Evolutionary conservation across 1,140 invertebrate genomes (phyloP).

Genomic region (Agraylea sexmaculata): DNA sequence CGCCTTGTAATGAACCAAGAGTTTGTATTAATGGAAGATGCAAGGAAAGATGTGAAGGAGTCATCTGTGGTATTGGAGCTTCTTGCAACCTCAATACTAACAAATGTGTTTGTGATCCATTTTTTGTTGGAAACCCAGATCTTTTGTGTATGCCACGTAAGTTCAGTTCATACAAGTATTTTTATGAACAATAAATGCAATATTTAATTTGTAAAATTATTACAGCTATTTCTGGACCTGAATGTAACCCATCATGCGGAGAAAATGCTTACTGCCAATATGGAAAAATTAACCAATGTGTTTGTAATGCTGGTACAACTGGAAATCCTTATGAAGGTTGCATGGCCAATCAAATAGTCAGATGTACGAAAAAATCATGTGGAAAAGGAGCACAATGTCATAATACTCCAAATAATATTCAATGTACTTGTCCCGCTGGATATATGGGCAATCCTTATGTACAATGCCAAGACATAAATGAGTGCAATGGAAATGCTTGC

Average conservation of each 20-base stretch:
- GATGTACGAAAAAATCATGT: conserved; percentile 63
- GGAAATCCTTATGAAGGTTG: conserved; percentile 84
- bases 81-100: conserved; percentile 67
- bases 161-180: conserved; percentile 29
- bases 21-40: conserved; percentile 76
- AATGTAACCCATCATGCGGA: conserved; percentile 68
- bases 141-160: conserved; percentile 83
- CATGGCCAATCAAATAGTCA: conserved; percentile 51
- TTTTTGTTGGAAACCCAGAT: conserved; percentile 80
- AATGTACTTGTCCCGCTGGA: conserved; percentile 71
- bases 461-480: conserved; percentile 73
- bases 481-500: conserved; percentile 71
- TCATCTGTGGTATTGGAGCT: conserved; percentile 67
- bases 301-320: conserved; percentile 68
- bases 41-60: conserved; percentile 70
- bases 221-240: conserved; percentile 62
- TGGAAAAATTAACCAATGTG: conserved; percentile 60
- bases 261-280: conserved; percentile 81
- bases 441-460: conserved; percentile 79
- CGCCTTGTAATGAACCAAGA: conserved; percentile 64
- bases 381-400: conserved; percentile 68
- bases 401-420: conserved; percentile 56
- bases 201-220: conserved; percentile 22
- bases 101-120: conserved; percentile 75
- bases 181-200: conserved; percentile 4